Conservation (phyloP, 2,888 invertebrate species). For the Tinea pellionella region DNA sequence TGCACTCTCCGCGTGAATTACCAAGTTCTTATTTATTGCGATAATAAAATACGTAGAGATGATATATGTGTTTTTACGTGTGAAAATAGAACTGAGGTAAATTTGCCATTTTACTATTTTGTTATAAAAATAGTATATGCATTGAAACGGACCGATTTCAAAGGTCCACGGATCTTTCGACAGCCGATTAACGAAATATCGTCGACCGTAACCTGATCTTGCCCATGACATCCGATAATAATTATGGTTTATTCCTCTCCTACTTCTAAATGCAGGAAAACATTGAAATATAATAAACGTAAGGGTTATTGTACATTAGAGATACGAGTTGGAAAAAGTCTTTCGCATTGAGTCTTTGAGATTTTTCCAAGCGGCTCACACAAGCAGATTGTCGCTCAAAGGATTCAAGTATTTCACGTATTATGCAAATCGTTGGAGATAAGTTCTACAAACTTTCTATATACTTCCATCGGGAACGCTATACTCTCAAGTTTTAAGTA, state of each 20-base stretch:
- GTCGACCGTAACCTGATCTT: too few relatives aligned
- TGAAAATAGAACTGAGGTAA: too few relatives aligned
- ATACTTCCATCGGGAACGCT: slow-evolving; percentile 13
- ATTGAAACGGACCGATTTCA: too few relatives aligned
- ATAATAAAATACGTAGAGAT: slow-evolving; percentile 4
- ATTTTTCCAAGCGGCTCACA: not conserved
- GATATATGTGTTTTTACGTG: not conserved
- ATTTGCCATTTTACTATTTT: too few relatives aligned
- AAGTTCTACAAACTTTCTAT: slow-evolving; percentile 22
- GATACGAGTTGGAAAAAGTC: not conserved
- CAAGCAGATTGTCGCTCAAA: slow-evolving; percentile 13
- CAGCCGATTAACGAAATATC: too few relatives aligned
- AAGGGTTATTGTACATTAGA: not conserved
- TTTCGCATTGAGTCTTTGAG: not conserved
- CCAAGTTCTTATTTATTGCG: slow-evolving; percentile 12
- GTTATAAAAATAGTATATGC: too few relatives aligned
- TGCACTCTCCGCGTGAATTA: slow-evolving; percentile 14
- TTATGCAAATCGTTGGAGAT: slow-evolving; percentile 22
- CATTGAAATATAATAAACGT: too few relatives aligned
- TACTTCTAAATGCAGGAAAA: too few relatives aligned
- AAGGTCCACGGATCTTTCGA: too few relatives aligned
- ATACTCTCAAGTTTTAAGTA: slow-evolving; percentile 41
- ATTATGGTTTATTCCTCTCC: too few relatives aligned
- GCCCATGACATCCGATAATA: too few relatives aligned
- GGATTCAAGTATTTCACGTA: slow-evolving; percentile 15